Evolutionary conservation across 2,113 vertebrate genomes (phyloP).

Genomic region (Brachyistius frenatus): DNA sequence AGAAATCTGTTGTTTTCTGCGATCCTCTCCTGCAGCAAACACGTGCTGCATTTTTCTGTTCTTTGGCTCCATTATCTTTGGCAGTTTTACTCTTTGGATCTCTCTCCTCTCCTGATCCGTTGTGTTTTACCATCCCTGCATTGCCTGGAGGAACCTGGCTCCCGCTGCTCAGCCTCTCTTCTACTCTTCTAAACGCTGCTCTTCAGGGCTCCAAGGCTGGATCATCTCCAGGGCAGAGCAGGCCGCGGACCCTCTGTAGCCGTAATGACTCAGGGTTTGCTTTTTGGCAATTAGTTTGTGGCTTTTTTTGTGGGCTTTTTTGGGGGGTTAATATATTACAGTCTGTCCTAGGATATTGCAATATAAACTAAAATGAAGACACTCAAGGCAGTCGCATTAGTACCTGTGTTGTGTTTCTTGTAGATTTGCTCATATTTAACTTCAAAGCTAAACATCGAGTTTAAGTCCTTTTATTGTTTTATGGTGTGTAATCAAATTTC

Average conservation of each 20-base stretch:
- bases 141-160: background rate
- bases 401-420: no score
- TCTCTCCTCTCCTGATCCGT: background rate
- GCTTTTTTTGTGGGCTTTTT: background rate
- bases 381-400: background rate
- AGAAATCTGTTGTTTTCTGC: background rate
- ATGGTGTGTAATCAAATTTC: background rate
- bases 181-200: background rate
- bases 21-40: background rate
- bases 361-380: no score
- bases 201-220: constrained; percentile 6
- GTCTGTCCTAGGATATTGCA: no score
- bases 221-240: background rate
- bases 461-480: no score
- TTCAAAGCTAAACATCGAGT: no score
- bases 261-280: background rate
- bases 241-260: background rate
- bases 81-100: constrained; percentile 27
- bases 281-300: background rate
- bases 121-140: background rate
- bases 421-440: no score
- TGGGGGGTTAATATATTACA: no score
- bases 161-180: background rate
- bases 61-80: background rate
- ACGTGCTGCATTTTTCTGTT: background rate